Percentiles rank a stretch among this genome's conserved stretches.
Evolutionary conservation across 2,797 vertebrate genomes (phyloP).

Genomic region (Tadarida brasiliensis): DNA sequence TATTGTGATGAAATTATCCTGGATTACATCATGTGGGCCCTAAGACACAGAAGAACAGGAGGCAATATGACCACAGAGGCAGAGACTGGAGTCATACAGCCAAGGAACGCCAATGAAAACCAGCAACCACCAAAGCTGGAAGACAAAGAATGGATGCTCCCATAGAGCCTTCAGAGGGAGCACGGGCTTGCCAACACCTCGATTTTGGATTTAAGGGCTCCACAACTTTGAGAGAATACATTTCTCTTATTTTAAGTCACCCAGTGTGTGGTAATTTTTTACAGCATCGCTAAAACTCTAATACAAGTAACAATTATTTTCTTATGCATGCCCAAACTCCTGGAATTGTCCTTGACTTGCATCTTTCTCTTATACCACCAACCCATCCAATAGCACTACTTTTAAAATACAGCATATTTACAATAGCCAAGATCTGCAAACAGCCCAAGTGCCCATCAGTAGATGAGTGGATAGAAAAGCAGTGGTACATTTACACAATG

Average conservation of each 20-base stretch:
- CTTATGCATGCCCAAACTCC: background rate
- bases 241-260: background rate
- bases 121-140: background rate
- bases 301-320: background rate
- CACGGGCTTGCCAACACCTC: background rate
- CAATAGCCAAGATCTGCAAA: background rate
- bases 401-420: background rate
- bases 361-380: background rate
- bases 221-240: background rate
- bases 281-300: background rate
- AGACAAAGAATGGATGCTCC: background rate
- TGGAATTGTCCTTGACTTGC: background rate
- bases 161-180: background rate
- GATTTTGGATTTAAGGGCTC: background rate
- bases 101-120: background rate
- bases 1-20: conserved; percentile 5
- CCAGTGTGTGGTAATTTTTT: background rate
- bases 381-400: background rate
- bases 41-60: background rate
- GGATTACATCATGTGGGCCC: background rate
- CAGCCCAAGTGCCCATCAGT: background rate
- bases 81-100: background rate
- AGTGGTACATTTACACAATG: background rate
- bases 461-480: background rate
- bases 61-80: background rate